A percentile compares a stretch with the other conserved stretches of the same genome.
These are phyloP conservation scores for Melozone crissalis DNA, from an alignment of 2,113 vertebrate species.

Conservation along the genomic window DNA sequence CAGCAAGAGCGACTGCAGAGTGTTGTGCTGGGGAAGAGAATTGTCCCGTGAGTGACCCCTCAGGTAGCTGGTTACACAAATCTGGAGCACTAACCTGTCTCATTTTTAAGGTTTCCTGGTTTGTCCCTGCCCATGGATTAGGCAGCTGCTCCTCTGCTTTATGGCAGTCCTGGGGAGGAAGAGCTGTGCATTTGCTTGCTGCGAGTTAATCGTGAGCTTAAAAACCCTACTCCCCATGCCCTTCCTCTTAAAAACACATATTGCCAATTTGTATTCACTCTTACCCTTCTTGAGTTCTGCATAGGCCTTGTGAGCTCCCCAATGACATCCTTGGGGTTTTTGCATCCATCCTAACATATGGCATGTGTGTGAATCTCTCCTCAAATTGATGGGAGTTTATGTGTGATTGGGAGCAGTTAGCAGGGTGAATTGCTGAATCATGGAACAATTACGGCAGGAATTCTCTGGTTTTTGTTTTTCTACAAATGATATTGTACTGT, in stretches of 20 bases:
- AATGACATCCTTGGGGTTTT: constrained; percentile 26
- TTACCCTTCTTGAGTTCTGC: background rate
- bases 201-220: constrained; percentile 6
- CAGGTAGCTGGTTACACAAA: background rate
- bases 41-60: background rate
- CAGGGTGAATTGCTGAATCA: constrained; percentile 69
- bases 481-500: constrained; percentile 30
- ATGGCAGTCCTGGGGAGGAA: background rate
- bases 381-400: constrained; percentile 62
- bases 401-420: constrained; percentile 68
- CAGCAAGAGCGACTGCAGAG: background rate
- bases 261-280: constrained; percentile 35
- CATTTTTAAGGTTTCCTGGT: background rate
- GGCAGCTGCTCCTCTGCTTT: constrained; percentile 26
- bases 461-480: constrained; percentile 23
- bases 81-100: background rate
- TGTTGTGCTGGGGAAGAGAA: background rate
- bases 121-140: background rate
- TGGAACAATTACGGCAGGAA: constrained; percentile 58
- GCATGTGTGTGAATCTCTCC: constrained; percentile 44
- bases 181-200: background rate
- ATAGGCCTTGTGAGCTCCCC: background rate
- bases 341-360: constrained; percentile 71
- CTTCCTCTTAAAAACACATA: constrained; percentile 29
- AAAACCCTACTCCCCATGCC: constrained; percentile 21